These are phyloP conservation scores for Morelia viridis DNA, from an alignment of 2,797 vertebrate species.

Conservation along the genomic window DNA sequence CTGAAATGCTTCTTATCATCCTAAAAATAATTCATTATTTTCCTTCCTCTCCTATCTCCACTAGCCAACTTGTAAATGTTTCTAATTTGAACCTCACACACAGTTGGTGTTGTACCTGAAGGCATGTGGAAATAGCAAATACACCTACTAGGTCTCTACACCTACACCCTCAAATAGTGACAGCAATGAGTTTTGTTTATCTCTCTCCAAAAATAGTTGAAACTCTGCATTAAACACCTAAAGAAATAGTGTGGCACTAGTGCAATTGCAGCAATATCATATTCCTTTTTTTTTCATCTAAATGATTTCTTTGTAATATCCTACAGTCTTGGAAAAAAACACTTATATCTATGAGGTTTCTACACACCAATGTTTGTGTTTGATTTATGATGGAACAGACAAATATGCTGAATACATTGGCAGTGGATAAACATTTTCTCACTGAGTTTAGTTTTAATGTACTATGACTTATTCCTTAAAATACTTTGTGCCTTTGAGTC, in stretches of 20 bases:
- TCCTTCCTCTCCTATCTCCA: background rate
- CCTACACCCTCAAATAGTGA: background rate
- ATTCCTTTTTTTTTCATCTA: background rate
- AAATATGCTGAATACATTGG: constrained; percentile 49
- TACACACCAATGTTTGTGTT: constrained; percentile 26
- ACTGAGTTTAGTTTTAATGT: background rate
- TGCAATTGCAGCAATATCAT: background rate
- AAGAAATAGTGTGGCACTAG: background rate
- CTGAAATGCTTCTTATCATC: background rate
- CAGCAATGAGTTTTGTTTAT: background rate
- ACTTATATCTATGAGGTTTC: constrained; percentile 13
- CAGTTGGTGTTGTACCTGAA: background rate
- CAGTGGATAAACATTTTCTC: constrained; percentile 23
- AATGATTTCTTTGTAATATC: background rate
- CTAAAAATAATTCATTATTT: background rate
- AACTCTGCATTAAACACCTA: background rate
- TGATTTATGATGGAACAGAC: constrained; percentile 45
- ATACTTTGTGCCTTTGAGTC: background rate
- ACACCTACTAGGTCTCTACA: background rate
- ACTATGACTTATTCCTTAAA: background rate
- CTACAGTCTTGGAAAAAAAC: background rate
- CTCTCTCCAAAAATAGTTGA: background rate
- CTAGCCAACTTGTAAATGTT: background rate
- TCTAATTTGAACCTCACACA: background rate
- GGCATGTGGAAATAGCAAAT: background rate